A percentile compares a stretch with the other conserved stretches of the same genome.
Conservation (phyloP, 2,888 invertebrate species). For the Drosophila meridiana region DNA sequence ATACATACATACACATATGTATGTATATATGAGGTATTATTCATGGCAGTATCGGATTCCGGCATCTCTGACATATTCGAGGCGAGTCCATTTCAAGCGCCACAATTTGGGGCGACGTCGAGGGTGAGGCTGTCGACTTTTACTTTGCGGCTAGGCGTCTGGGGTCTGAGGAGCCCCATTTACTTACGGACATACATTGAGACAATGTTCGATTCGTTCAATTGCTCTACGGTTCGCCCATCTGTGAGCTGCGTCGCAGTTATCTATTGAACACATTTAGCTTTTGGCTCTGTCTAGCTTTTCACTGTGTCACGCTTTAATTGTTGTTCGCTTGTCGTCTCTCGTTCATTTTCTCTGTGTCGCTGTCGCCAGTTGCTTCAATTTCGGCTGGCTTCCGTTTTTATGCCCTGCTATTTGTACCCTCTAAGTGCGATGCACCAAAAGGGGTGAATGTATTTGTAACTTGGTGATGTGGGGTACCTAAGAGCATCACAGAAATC, state of each 20-base stretch:
- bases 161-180: constrained; percentile 27
- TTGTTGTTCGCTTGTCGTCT: constrained; percentile 44
- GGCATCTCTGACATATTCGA: constrained; percentile 36
- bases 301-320: constrained; percentile 64
- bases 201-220: constrained; percentile 45
- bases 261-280: constrained; percentile 63
- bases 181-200: constrained; percentile 16
- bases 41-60: constrained; percentile 47
- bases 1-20: not conserved
- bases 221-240: constrained; percentile 40
- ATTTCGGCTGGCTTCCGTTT: constrained; percentile 55
- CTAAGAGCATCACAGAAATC: too few species aligned
- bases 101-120: constrained; percentile 30
- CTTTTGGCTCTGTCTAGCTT: constrained; percentile 31
- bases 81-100: constrained; percentile 45
- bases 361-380: constrained; percentile 51
- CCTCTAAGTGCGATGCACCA: not conserved
- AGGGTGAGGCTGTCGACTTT: constrained; percentile 33
- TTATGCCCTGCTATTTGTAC: constrained; percentile 38
- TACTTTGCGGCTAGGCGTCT: constrained; percentile 28
- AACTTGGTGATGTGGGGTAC: too few species aligned
- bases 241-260: constrained; percentile 19
- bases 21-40: constrained; percentile 21
- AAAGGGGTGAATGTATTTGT: not conserved
- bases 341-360: constrained; percentile 43